phyloP scores from a whole-genome alignment of 2,113 vertebrate genomes.

The Acinonyx jubatus region DNA sequence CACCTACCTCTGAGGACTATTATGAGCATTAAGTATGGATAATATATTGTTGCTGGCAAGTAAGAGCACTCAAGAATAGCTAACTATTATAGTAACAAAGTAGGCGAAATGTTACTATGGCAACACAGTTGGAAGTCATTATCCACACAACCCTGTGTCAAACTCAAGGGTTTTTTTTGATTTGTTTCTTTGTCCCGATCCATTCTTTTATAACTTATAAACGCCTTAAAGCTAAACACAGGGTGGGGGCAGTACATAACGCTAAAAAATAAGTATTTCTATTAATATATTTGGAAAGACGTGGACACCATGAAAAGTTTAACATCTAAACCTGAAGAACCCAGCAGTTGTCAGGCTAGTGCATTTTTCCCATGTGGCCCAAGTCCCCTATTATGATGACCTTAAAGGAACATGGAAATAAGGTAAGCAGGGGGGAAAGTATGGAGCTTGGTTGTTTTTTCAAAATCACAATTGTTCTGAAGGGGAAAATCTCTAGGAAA shows the following conservation, averaged over 20 bases:
- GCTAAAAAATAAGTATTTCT: background rate
- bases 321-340: background rate
- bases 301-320: background rate
- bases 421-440: background rate
- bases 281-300: background rate
- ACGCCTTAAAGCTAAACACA: background rate
- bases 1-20: background rate
- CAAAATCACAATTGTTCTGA: background rate
- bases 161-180: background rate
- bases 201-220: background rate
- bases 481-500: background rate
- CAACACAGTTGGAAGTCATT: background rate
- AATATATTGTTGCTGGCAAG: background rate
- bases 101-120: background rate
- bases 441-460: background rate
- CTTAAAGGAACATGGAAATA: background rate
- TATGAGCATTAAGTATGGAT: background rate
- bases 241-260: background rate
- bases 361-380: background rate
- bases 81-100: background rate
- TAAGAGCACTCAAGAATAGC: background rate
- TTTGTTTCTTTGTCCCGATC: background rate
- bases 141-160: background rate
- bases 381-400: background rate
- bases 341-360: background rate